phyloP scores from a whole-genome alignment of 2,113 vertebrate genomes.

The Rhizomys pruinosus region DNA sequence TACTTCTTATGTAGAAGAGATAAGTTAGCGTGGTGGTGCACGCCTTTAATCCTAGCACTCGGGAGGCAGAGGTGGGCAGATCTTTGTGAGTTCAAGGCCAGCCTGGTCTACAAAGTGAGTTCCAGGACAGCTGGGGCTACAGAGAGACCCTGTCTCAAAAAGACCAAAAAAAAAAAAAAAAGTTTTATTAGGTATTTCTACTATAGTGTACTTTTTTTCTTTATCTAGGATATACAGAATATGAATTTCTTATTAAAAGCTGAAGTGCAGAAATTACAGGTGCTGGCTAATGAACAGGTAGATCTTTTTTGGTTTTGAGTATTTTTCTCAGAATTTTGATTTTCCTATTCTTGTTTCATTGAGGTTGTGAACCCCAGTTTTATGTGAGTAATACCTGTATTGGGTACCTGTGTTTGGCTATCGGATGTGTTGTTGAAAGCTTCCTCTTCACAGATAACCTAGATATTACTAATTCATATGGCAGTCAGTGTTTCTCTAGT shows the following conservation, averaged over 20 bases:
- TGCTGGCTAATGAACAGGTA: slow-evolving; percentile 95
- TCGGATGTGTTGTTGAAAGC: not conserved
- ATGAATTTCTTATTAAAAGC: slow-evolving; percentile 93
- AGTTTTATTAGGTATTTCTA: slow-evolving; percentile 45
- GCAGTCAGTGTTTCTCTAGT: not conserved
- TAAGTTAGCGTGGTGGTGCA: too few relatives aligned
- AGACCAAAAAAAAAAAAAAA: too few relatives aligned
- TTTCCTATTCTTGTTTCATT: slow-evolving; percentile 35
- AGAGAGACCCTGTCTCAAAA: too few relatives aligned
- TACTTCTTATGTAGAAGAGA: slow-evolving; percentile 42
- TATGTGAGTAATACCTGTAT: slow-evolving; percentile 51
- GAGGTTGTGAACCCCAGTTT: not conserved
- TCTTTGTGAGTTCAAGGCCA: too few relatives aligned
- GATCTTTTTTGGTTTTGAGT: slow-evolving; percentile 50
- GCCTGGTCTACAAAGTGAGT: too few relatives aligned
- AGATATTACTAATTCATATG: slow-evolving; percentile 4
- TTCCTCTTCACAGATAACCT: not conserved
- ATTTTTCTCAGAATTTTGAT: slow-evolving; percentile 47
- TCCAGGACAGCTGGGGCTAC: too few relatives aligned
- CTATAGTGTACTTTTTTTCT: not conserved
- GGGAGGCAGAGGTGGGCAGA: too few relatives aligned
- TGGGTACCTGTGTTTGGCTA: slow-evolving; percentile 8
- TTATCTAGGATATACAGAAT: slow-evolving; percentile 92
- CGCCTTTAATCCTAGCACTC: too few relatives aligned
- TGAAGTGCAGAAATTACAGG: slow-evolving; percentile 94